phyloP scores from a whole-genome alignment of 2,113 vertebrate species.

The Coregonus clupeaformis region DNA sequence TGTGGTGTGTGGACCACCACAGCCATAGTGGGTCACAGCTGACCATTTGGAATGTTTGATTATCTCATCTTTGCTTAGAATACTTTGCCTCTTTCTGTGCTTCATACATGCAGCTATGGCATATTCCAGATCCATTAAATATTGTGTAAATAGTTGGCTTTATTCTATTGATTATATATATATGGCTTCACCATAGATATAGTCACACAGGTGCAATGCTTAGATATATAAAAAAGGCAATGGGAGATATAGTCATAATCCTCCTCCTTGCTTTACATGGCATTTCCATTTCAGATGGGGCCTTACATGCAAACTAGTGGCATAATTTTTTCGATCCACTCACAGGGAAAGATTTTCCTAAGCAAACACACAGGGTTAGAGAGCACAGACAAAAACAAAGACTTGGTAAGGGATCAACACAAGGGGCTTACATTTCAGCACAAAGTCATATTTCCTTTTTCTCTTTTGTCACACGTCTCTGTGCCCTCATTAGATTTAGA shows the following conservation, averaged over 20 bases:
- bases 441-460: not conserved
- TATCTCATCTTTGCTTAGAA: not conserved
- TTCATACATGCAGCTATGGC: not conserved
- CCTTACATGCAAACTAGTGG: constrained; percentile 64
- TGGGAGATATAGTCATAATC: constrained; percentile 58
- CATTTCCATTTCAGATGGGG: constrained; percentile 72
- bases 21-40: not conserved
- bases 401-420: constrained; percentile 1
- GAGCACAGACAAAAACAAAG: not conserved
- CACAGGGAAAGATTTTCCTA: constrained; percentile 53
- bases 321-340: constrained; percentile 39
- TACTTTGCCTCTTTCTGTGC: not conserved
- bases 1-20: not conserved
- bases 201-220: not conserved
- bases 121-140: not conserved
- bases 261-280: constrained; percentile 70
- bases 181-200: not conserved
- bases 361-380: constrained; percentile 27
- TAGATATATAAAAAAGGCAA: constrained; percentile 33
- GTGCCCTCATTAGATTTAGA: no score
- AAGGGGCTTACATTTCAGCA: not conserved
- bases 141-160: not conserved
- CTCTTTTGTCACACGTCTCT: not conserved
- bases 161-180: not conserved
- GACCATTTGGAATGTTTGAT: not conserved